Base-by-base conservation (phyloP, 2,113 vertebrate species). In the Dromiciops gliroides region DNA sequence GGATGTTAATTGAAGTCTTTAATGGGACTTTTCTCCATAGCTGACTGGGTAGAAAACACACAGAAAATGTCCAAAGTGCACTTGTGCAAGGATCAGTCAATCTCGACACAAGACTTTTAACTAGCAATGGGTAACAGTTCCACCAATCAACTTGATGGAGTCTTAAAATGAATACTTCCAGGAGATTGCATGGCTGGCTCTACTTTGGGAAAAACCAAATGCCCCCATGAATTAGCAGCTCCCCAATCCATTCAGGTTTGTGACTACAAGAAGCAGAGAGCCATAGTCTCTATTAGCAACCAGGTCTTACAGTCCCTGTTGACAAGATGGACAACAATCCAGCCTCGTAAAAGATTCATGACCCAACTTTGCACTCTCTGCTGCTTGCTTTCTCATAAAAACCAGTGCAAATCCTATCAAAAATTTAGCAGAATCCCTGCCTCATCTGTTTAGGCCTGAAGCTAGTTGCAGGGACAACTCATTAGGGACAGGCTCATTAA, bases 401-500 rank as follows among this genome's bases (percentile, higher is more conserved):
- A 98, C 98, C 99, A 98, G 98, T 98, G 98, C 98, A 99, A 99
- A 99, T 98, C 99, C 99, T 98, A 99, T 99, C 98, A 99, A 99
- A 99, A 99, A 99, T 99, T 99, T 99, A 99, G 99, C 98, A 99
- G 98, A 98, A 98, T 98, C 99, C 99, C 98, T 99, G 99, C 98
- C 98, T 99, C 98, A 99, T 99, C 99, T 99, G 99, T 99, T 99
- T 99, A 99, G 98, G 98, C 99, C 99, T 98, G 98, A 98, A 99
- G 99, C 99, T 98, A 99, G 99, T 99, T 99, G 98, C 99, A 99
- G 99, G 99, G 99, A 99, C 99, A 99, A 99, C 98, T 99, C 99
- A 99, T 99, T 99, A 99, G 99, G 98, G 99, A 99, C 98, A 98
- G 98, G 98, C 99, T 99, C 99, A 99, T 99, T 99, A 99, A 99